phyloP scores from a whole-genome alignment of 2,113 vertebrate species.

The Chloebia gouldiae region DNA sequence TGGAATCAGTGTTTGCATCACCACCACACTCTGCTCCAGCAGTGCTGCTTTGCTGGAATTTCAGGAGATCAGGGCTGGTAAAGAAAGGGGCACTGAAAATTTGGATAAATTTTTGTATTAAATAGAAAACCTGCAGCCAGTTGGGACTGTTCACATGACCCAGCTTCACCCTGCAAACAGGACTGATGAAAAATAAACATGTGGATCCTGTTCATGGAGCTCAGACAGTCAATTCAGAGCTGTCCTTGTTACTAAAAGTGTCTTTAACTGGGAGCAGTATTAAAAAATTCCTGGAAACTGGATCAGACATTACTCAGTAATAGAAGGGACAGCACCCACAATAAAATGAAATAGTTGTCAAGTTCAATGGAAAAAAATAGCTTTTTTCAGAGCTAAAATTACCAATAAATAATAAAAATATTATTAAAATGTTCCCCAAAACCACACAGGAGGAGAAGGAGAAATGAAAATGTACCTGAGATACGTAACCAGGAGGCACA shows the following conservation, averaged over 20 bases:
- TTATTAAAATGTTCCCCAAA: background rate
- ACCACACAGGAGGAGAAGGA: background rate
- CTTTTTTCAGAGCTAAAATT: background rate
- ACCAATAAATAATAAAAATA: background rate
- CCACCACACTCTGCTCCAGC: background rate
- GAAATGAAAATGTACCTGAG: conserved; percentile 75
- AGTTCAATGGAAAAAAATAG: background rate
- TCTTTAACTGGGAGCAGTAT: background rate
- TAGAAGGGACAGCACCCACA: background rate
- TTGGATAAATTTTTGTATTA: background rate
- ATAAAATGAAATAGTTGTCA: background rate
- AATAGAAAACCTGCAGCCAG: background rate
- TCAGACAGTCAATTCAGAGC: background rate
- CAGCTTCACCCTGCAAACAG: background rate
- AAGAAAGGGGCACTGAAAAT: background rate
- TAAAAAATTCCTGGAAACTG: background rate
- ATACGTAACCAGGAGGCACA: conserved; percentile 82
- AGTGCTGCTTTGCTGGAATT: background rate
- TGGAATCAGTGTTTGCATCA: background rate
- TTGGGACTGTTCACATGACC: background rate
- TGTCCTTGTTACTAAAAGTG: background rate
- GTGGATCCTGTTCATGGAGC: background rate
- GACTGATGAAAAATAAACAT: background rate
- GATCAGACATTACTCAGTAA: background rate
- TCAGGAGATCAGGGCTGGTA: background rate